Evolutionary conservation across 2,888 invertebrate genomes (phyloP).

Genomic region (Charanyca ferruginea): DNA sequence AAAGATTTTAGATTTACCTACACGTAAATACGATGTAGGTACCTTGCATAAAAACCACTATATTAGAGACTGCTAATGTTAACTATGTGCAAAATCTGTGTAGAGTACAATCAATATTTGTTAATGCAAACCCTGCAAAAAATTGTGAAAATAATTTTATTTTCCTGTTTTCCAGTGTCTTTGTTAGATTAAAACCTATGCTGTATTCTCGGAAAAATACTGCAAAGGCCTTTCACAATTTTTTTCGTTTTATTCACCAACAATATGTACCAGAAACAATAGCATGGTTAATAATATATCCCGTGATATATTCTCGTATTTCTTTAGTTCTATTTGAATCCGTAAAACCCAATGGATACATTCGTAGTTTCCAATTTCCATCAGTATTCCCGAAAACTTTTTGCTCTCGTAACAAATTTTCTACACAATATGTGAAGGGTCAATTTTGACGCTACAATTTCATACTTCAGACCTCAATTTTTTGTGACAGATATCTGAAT

Average conservation of each 20-base stretch:
- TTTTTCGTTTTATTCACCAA: not conserved
- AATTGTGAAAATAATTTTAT: not conserved
- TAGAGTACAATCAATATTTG: not conserved
- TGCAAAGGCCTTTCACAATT: not conserved
- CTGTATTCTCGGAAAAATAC: slow-evolving; percentile 6
- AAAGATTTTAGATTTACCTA: too few relatives aligned
- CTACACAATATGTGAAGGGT: slow-evolving; percentile 33
- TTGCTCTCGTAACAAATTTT: slow-evolving; percentile 34
- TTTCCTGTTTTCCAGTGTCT: not conserved
- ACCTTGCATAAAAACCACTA: too few relatives aligned
- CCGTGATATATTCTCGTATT: not conserved
- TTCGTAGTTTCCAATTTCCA: slow-evolving; percentile 32
- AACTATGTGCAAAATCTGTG: too few relatives aligned
- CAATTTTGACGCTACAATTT: slow-evolving; percentile 39
- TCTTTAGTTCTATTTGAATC: slow-evolving; percentile 14
- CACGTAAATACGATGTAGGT: too few relatives aligned
- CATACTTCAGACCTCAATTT: slow-evolving; percentile 15
- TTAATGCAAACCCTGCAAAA: not conserved
- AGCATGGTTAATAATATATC: slow-evolving; percentile 1
- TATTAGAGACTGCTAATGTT: too few relatives aligned
- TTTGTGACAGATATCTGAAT: slow-evolving; percentile 22
- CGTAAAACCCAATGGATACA: slow-evolving; percentile 19
- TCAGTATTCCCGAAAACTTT: slow-evolving; percentile 28
- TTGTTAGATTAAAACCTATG: slow-evolving; percentile 7
- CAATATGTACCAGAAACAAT: slow-evolving; percentile 7